These are phyloP conservation scores for Neolamprologus variostigma DNA, from an alignment of 2,113 vertebrate species.

Conservation along the genomic window DNA sequence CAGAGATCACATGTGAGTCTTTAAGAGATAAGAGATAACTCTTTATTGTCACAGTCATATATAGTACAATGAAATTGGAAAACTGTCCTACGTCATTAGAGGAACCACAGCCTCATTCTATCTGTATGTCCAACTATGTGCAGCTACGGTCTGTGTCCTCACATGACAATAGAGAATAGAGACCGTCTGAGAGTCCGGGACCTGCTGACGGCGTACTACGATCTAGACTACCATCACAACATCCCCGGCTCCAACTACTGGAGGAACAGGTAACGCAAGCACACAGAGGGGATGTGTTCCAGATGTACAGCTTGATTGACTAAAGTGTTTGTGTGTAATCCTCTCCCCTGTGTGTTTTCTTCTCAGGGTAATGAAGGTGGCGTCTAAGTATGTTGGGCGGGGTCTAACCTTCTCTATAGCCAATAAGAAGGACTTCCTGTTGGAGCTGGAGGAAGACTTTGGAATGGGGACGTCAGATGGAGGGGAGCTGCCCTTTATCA, in stretches of 20 bases:
- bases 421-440: constrained; percentile 65
- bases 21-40: background rate
- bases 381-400: constrained; percentile 37
- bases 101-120: background rate
- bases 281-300: background rate
- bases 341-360: background rate
- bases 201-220: constrained; percentile 65
- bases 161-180: constrained; percentile 68
- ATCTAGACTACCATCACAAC: constrained; percentile 69
- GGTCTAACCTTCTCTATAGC: constrained; percentile 68
- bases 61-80: background rate
- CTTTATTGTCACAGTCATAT: background rate
- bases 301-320: background rate
- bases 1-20: constrained; percentile 66
- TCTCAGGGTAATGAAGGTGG: constrained; percentile 72
- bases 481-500: constrained; percentile 64
- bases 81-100: background rate
- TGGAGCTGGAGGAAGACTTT: constrained; percentile 71
- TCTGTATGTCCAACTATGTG: background rate
- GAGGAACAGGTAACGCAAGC: constrained; percentile 68
- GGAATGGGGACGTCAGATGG: constrained; percentile 59
- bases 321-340: background rate
- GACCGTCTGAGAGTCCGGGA: constrained; percentile 64
- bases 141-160: constrained; percentile 73
- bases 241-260: constrained; percentile 70